Percentiles rank a stretch among this genome's conserved stretches.
Conservation (phyloP, 1,140 invertebrate species). For the Calephelis nemesis region DNA sequence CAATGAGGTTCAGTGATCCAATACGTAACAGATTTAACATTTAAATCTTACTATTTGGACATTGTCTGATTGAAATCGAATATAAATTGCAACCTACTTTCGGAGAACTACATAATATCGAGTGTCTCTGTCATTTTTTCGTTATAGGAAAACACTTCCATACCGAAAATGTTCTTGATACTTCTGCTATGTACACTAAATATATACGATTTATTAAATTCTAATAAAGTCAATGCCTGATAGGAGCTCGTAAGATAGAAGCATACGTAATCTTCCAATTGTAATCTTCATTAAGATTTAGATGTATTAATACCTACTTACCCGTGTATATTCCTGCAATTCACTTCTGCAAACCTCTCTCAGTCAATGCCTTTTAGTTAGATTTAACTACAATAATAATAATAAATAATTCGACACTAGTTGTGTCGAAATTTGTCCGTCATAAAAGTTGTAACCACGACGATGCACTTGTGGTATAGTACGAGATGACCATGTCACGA, state of each 20-base stretch:
- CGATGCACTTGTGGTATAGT: neutral
- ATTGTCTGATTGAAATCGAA: slow-evolving; percentile 29
- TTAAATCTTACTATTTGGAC: slow-evolving; percentile 31
- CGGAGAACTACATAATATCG: slow-evolving; percentile 15
- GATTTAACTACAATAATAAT: too few relatives aligned
- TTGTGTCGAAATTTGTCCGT: slow-evolving; percentile 13
- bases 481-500: neutral
- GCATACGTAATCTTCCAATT: too few relatives aligned
- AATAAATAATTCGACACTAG: neutral
- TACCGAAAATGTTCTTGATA: too few relatives aligned
- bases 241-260: too few relatives aligned
- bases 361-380: too few relatives aligned
- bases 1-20: neutral
- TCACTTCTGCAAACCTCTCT: too few relatives aligned
- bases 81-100: slow-evolving; percentile 34
- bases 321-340: too few relatives aligned
- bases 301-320: too few relatives aligned
- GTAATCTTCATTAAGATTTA: too few relatives aligned
- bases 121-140: neutral
- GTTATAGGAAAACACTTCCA: too few relatives aligned
- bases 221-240: neutral
- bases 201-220: too few relatives aligned
- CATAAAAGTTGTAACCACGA: neutral
- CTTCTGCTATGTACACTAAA: too few relatives aligned
- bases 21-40: slow-evolving; percentile 17